These are phyloP conservation scores for Melipona quadrifasciata DNA, from an alignment of 1,140 invertebrate genomes.

Conservation along the genomic window DNA sequence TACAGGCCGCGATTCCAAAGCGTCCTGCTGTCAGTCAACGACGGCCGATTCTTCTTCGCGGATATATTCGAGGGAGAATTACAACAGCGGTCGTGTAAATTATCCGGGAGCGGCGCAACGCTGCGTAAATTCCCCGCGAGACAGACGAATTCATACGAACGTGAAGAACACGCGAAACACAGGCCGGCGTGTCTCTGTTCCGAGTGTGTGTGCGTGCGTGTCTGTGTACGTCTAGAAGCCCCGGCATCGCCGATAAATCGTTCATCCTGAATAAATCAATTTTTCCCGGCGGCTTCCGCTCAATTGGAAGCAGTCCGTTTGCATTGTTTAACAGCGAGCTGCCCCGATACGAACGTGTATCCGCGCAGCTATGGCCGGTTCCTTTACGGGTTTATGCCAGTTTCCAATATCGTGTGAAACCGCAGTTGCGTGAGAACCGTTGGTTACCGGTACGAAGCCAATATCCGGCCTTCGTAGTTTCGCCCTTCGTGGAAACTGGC, in stretches of 20 bases:
- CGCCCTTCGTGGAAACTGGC: conserved; percentile 25
- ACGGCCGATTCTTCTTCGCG: not conserved
- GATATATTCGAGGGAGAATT: not conserved
- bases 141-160: not conserved
- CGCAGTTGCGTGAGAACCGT: conserved; percentile 52
- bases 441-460: conserved; percentile 44
- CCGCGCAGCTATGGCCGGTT: not conserved
- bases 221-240: not conserved
- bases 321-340: conserved; percentile 45
- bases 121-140: not conserved
- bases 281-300: conserved; percentile 38
- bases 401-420: conserved; percentile 38
- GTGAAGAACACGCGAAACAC: not conserved
- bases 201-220: too few species aligned
- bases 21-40: not conserved
- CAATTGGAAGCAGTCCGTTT: conserved; percentile 37
- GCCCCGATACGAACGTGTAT: conserved; percentile 16
- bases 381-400: conserved; percentile 27
- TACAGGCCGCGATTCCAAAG: not conserved
- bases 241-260: conserved; percentile 21
- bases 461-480: conserved; percentile 49
- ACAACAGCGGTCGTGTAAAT: not conserved
- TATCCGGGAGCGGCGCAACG: not conserved
- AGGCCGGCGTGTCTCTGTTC: not conserved
- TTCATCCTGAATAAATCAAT: conserved; percentile 46